phyloP scores from a whole-genome alignment of 2,113 vertebrate genomes.

The Theristicus caerulescens region DNA sequence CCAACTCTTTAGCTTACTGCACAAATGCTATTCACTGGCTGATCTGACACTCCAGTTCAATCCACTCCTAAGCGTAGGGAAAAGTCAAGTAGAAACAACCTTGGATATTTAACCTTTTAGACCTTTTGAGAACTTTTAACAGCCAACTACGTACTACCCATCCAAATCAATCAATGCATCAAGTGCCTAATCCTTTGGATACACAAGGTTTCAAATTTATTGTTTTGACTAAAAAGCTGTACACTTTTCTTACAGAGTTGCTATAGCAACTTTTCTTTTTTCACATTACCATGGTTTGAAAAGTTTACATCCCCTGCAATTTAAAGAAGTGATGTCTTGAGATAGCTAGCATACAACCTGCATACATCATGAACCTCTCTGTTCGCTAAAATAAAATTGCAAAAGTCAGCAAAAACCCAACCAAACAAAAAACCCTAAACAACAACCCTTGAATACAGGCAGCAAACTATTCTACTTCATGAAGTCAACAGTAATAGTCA shows the following conservation, averaged over 20 bases:
- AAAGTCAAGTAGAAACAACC: neutral
- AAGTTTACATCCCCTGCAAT: neutral
- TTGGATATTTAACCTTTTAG: neutral
- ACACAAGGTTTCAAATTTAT: neutral
- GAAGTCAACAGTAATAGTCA: neutral
- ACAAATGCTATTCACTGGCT: neutral
- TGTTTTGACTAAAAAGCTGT: neutral
- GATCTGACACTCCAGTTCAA: neutral
- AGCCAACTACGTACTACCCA: neutral
- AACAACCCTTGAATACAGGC: neutral
- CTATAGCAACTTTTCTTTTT: conserved; percentile 27
- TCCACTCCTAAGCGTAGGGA: neutral
- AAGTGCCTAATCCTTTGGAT: neutral
- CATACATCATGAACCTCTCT: neutral
- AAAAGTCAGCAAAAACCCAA: neutral
- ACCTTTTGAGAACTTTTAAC: neutral
- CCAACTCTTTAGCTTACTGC: neutral
- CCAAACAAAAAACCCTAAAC: neutral
- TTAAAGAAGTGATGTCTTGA: neutral
- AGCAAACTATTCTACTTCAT: neutral
- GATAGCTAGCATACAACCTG: neutral
- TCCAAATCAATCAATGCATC: neutral
- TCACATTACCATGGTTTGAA: neutral
- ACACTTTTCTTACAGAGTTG: neutral
- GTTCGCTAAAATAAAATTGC: neutral